Conservation (phyloP, 2,797 vertebrate genomes). For the Salmo trutta region DNA sequence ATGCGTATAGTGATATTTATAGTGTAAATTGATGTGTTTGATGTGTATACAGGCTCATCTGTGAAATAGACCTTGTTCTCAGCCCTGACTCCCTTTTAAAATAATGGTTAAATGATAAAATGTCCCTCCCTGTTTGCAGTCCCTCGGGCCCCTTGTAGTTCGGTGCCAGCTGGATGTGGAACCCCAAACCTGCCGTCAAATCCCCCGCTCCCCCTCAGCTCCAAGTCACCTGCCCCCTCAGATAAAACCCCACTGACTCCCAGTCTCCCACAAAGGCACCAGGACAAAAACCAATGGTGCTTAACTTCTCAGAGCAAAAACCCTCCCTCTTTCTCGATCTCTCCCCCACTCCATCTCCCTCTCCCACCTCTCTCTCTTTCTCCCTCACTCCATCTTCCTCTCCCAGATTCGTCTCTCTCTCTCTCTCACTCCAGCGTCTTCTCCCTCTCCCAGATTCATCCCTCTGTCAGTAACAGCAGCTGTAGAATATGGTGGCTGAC, state of each 20-base stretch:
- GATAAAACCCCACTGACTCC: background rate
- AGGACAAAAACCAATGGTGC: background rate
- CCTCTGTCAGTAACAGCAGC: background rate
- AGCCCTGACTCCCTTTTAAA: too few species aligned
- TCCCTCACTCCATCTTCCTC: background rate
- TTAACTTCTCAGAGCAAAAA: background rate
- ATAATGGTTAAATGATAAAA: too few species aligned
- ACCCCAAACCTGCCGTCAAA: background rate
- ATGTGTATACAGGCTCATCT: too few species aligned
- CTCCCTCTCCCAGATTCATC: constrained; percentile 8
- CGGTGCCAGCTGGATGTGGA: background rate
- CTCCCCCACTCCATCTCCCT: background rate
- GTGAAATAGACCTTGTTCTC: too few species aligned
- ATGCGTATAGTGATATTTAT: too few species aligned
- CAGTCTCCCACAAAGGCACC: background rate
- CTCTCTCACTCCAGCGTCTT: too few species aligned
- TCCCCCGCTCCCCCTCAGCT: background rate
- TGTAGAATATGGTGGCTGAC: background rate
- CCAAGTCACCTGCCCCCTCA: too few species aligned
- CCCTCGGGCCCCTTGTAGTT: background rate
- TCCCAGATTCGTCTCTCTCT: background rate
- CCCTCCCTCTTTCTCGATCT: background rate
- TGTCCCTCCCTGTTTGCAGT: too few species aligned
- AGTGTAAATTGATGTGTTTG: too few species aligned
- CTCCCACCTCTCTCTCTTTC: background rate